These are phyloP conservation scores for Budorcas taxicolor DNA, from an alignment of 2,113 vertebrate genomes.

Conservation along the genomic window DNA sequence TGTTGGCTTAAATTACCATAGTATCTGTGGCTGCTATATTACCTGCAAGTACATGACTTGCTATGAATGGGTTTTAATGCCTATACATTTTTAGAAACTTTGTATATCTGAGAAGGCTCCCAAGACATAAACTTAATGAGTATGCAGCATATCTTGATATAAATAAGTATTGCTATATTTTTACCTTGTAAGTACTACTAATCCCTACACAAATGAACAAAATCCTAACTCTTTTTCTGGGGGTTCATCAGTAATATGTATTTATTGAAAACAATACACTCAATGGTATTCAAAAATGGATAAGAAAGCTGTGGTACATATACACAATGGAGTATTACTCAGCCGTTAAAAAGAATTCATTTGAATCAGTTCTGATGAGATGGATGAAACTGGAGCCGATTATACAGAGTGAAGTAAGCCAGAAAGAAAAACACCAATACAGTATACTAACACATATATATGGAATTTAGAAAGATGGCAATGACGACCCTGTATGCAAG, in stretches of 20 bases:
- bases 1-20: not conserved
- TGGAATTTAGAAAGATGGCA: no score
- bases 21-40: not conserved
- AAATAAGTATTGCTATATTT: not conserved
- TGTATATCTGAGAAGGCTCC: not conserved
- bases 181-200: not conserved
- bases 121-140: not conserved
- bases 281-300: not conserved
- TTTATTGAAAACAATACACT: not conserved
- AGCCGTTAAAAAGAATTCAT: no score
- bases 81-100: not conserved
- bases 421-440: no score
- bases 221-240: not conserved
- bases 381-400: no score
- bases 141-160: not conserved
- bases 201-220: not conserved
- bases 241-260: not conserved
- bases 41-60: not conserved
- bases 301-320: no score
- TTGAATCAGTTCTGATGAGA: no score
- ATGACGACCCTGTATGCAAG: no score
- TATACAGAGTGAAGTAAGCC: no score
- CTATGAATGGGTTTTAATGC: not conserved
- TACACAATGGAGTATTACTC: no score
- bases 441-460: no score